These are phyloP conservation scores for Sisyra nigra DNA, from an alignment of 2,888 invertebrate species.

Conservation along the genomic window DNA sequence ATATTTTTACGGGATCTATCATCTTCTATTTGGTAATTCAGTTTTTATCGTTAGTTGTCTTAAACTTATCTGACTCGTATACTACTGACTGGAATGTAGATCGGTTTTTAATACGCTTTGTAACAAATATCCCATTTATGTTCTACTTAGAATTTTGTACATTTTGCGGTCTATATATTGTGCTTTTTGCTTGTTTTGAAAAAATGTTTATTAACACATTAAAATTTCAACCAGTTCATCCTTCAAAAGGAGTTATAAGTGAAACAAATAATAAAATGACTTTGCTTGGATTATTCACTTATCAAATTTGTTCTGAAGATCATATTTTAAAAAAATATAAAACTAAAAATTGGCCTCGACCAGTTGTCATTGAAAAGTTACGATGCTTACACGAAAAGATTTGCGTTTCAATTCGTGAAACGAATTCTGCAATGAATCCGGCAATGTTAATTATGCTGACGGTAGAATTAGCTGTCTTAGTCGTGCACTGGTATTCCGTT, in stretches of 20 bases:
- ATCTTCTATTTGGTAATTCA: conserved; percentile 13
- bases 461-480: conserved; percentile 22
- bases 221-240: conserved; percentile 22
- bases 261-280: conserved; percentile 20
- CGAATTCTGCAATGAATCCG: conserved; percentile 23
- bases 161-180: conserved; percentile 16
- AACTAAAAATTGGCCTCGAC: background rate
- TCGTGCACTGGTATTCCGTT: conserved; percentile 25
- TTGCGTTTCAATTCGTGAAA: conserved; percentile 19
- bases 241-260: conserved; percentile 18
- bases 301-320: conserved; percentile 18
- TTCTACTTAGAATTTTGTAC: conserved; percentile 21
- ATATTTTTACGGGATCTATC: conserved; percentile 15
- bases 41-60: conserved; percentile 14
- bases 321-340: conserved; percentile 14
- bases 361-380: conserved; percentile 22
- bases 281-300: conserved; percentile 21
- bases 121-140: conserved; percentile 19
- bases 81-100: conserved; percentile 16
- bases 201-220: conserved; percentile 20
- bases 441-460: conserved; percentile 22
- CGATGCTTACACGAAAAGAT: conserved; percentile 24
- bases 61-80: conserved; percentile 18
- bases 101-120: conserved; percentile 17
- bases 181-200: conserved; percentile 24